Conservation (phyloP, 2,888 invertebrate genomes). For the Sclerodermus sp. region DNA sequence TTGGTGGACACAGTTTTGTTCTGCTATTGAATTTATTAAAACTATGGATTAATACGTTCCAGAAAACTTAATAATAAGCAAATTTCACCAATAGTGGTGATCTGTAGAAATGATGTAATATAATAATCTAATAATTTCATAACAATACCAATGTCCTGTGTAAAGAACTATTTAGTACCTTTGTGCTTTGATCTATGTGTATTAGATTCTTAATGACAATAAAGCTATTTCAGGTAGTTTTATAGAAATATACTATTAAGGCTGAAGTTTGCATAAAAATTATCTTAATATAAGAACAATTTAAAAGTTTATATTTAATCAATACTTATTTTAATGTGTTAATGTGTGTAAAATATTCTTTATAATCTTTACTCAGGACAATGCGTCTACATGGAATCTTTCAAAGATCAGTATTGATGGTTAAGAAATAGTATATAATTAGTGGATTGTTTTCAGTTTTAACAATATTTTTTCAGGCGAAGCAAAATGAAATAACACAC, state of each 20-base stretch:
- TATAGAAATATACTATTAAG: too few relatives aligned
- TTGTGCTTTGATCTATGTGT: neutral
- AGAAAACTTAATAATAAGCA: neutral
- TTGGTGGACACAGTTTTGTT: conserved; percentile 98
- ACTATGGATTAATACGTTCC: conserved; percentile 80
- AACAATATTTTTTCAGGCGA: too few relatives aligned
- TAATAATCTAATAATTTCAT: neutral
- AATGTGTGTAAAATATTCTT: neutral
- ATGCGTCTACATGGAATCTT: neutral
- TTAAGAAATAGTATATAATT: too few relatives aligned
- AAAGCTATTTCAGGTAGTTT: neutral
- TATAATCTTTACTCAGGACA: neutral
- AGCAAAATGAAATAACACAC: too few relatives aligned
- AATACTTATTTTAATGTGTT: neutral
- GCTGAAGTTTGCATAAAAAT: neutral
- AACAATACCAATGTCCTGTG: neutral
- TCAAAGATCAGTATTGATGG: too few relatives aligned
- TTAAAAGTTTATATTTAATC: neutral
- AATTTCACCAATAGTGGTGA: neutral
- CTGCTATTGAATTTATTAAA: conserved; percentile 96
- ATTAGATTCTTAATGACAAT: neutral
- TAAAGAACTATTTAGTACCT: neutral
- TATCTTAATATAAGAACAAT: neutral
- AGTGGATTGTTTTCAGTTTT: too few relatives aligned
- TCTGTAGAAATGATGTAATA: neutral